Evolutionary conservation across 2,113 vertebrate species (phyloP), one percentile per base, ranked within the genome.

Genomic region (Stegostoma tigrinum): DNA sequence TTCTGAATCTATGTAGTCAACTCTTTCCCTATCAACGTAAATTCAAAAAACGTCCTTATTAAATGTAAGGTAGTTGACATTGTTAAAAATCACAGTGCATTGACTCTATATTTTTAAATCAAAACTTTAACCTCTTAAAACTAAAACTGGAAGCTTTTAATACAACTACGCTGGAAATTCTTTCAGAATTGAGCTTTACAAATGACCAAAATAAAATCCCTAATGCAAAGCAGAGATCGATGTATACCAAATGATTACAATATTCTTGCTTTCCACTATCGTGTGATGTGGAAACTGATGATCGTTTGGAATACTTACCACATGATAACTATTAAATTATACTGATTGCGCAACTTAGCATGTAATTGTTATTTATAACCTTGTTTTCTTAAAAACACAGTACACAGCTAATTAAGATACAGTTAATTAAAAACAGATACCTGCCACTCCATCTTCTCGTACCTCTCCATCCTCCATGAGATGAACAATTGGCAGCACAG

Each of bases 401-500:
- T 34, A 45, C 14, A 68, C 45, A 95, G 93, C 38, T 27, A 94
- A 42, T 38, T 68, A 95, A 72, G 68, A 48, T 72, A 15, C 52
- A 68, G 72, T 30, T 61, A 61, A 10, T 61, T 61, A 10, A 94
- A 48, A 78, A 75, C 96, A 78, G 95, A 23, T 97, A 99, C 99
- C 99, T 96, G 99, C 99, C 17, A 99, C 99, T 66, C 99, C 99
- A 86, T 99, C 99, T 95, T 99, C 99, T 67, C 98, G 98, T 96
- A 99, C 99, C 96, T 99, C 99, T 70, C 99, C 99, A 0, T 99
- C 99, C 97, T 99, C 99, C 99, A 99, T 99, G 95, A 99, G 97
- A 96, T 99, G 99, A 96, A 99, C 99, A 66, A 99, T 99, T 14
- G 99, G 99, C 12, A 99, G 97, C 64, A 99, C 99, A 0, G 99